These are phyloP conservation scores for Gadopsis marmoratus DNA, from an alignment of 2,797 vertebrate genomes.

Conservation along the genomic window DNA sequence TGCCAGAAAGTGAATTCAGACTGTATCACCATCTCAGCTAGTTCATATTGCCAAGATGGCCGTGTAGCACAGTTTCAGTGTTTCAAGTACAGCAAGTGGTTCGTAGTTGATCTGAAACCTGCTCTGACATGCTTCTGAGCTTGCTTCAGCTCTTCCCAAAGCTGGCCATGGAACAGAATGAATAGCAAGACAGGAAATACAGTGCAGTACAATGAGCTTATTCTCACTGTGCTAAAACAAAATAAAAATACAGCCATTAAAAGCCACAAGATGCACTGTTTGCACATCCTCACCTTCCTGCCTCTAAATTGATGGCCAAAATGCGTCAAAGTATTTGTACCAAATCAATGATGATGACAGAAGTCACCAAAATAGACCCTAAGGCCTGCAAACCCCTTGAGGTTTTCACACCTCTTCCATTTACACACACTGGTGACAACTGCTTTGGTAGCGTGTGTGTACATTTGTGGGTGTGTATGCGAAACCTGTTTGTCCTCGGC, in stretches of 20 bases:
- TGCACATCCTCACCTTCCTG: not conserved
- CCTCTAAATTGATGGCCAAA: not conserved
- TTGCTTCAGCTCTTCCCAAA: slow-evolving; percentile 30
- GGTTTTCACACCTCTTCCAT: slow-evolving; percentile 34
- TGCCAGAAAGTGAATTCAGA: slow-evolving; percentile 78
- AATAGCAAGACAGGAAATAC: not conserved
- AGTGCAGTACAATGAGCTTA: not conserved
- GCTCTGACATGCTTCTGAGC: slow-evolving; percentile 28
- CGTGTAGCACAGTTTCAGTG: slow-evolving; percentile 40
- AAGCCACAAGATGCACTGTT: not conserved
- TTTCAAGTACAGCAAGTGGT: slow-evolving; percentile 43
- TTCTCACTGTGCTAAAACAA: not conserved
- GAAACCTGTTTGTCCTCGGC: slow-evolving; percentile 22
- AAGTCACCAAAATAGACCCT: slow-evolving; percentile 29
- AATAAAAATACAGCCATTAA: not conserved
- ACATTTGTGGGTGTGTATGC: slow-evolving; percentile 6
- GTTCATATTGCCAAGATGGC: slow-evolving; percentile 56
- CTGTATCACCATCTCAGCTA: slow-evolving; percentile 72
- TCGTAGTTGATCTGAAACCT: slow-evolving; percentile 60
- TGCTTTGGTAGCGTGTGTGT: slow-evolving; percentile 12
- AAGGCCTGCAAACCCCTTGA: not conserved
- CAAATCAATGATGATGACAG: slow-evolving; percentile 30
- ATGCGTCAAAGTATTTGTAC: not conserved
- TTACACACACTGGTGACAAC: slow-evolving; percentile 39
- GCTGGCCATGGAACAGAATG: slow-evolving; percentile 10